Conservation (phyloP, 2,113 vertebrate genomes). For the Coryphaenoides rupestris region DNA sequence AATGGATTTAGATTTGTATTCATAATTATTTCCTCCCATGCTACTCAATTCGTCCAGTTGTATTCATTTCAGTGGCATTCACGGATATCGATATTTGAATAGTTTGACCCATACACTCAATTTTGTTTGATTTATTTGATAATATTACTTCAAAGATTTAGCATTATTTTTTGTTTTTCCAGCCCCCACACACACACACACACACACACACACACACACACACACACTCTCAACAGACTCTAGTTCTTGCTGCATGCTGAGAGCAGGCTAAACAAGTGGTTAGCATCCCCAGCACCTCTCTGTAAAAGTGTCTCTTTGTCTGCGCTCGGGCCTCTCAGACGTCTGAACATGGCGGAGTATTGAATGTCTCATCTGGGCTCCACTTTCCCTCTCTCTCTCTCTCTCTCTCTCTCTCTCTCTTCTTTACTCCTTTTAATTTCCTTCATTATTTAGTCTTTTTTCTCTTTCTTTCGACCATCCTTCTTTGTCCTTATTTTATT, state of each 20-base stretch:
- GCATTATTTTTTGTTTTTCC: not conserved
- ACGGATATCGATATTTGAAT: not conserved
- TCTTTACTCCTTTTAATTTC: constrained; percentile 9
- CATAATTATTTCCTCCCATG: not conserved
- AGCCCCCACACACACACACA: constrained; percentile 46
- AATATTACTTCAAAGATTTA: not conserved
- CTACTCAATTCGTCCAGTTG: not conserved
- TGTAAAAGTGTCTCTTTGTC: constrained; percentile 63
- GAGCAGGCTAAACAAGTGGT: constrained; percentile 72
- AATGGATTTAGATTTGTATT: not conserved
- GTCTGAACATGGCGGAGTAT: constrained; percentile 50
- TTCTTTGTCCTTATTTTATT: constrained; percentile 29
- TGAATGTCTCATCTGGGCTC: constrained; percentile 63
- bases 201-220: constrained; percentile 47
- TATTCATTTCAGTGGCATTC: constrained; percentile 13
- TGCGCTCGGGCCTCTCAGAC: constrained; percentile 45
- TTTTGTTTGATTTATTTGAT: constrained; percentile 3
- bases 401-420: no score
- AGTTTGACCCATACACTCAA: constrained; percentile 5
- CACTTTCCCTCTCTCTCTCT: constrained; percentile 46
- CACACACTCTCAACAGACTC: constrained; percentile 31
- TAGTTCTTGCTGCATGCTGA: constrained; percentile 71
- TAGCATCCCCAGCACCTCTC: constrained; percentile 60
- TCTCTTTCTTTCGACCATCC: not conserved
- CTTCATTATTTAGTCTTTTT: no score